Percentiles rank a stretch among this genome's conserved stretches.
phyloP scores from a whole-genome alignment of 2,888 invertebrate genomes.

The Pecten maximus region DNA sequence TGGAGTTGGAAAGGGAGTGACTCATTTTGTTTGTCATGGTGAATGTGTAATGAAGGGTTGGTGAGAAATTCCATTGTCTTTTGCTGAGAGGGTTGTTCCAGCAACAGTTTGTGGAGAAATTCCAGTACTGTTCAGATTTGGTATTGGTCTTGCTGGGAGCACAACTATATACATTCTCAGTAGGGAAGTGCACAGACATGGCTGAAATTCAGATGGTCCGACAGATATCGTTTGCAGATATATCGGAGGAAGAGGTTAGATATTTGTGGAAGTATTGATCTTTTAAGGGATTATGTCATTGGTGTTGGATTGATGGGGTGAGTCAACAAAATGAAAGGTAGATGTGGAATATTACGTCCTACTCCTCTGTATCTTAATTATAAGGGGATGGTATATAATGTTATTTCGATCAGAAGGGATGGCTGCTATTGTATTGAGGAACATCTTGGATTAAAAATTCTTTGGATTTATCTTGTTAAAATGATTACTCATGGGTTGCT shows the following conservation, averaged over 20 bases:
- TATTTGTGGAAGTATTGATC: slow-evolving; percentile 8
- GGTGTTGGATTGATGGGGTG: neutral
- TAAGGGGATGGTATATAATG: neutral
- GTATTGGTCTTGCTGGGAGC: neutral
- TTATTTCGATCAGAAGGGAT: neutral
- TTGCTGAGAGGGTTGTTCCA: slow-evolving; percentile 26
- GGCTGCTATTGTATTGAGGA: neutral
- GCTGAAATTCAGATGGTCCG: slow-evolving; percentile 5
- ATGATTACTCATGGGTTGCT: neutral
- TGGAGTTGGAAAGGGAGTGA: slow-evolving; percentile 35
- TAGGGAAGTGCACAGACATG: neutral
- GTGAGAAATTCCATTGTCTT: slow-evolving; percentile 35
- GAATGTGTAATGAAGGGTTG: slow-evolving; percentile 29
- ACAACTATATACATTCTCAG: neutral
- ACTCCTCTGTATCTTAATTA: neutral
- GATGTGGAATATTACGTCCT: neutral
- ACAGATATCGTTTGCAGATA: slow-evolving; percentile 8
- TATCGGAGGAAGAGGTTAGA: slow-evolving; percentile 14
- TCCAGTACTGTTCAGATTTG: neutral
- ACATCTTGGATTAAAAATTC: neutral
- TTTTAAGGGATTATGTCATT: slow-evolving; percentile 18
- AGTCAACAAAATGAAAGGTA: neutral
- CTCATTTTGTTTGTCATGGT: slow-evolving; percentile 25
- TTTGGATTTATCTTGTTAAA: neutral
- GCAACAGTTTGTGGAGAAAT: slow-evolving; percentile 26